Base-by-base conservation (phyloP, 2,888 invertebrate species). In the Acrobeloides nanus region DNA sequence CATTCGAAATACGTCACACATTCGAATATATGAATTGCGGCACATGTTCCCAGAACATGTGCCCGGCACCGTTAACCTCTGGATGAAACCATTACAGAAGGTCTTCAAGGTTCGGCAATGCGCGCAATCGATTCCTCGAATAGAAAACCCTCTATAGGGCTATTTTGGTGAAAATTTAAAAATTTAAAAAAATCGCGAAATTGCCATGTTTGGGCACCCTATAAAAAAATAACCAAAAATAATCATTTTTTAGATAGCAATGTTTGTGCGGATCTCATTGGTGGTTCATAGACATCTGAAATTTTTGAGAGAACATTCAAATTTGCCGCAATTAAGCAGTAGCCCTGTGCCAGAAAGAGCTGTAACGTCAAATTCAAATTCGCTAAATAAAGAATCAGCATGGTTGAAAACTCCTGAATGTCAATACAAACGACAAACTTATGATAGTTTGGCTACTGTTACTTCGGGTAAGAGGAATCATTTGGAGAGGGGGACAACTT, bases 221-320 rank as follows among this genome's bases (percentile, higher is more conserved):
- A n/a, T 43, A 18, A 24, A 8, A n/a, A 40, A 21, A 32, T 18
- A 37, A 24, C 21, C 17, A 20, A n/a, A 44, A 15, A 25, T n/a
- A n/a, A 17, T 18, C 17, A 34, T 31, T 7, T 49, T 46, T 42
- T 20, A 55, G 55, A 52, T 59, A 25, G 52, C 37, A n/a, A 56
- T 66, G 45, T 58, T 71, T 38, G 50, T 51, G n/a, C 50, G 63
- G 3, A 67, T 71, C 32, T 50, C 61, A 4, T 25, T 55, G n/a
- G 61, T 71, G 20, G 63, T 68, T 18, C 57, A 49, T 31, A 42
- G 53, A 4, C 64, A 62, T 46, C 37, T 61, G 21, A 53, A 38
- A 6, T 63, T 57, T 37, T 44, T 61, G 25, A 33, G 43, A 10
- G 45, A 40, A 21, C 62, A 62, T 39, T 48, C 59, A 20, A 44